Evolutionary conservation across 2,888 invertebrate species (phyloP).

Genomic region (Eupithecia subumbrata): DNA sequence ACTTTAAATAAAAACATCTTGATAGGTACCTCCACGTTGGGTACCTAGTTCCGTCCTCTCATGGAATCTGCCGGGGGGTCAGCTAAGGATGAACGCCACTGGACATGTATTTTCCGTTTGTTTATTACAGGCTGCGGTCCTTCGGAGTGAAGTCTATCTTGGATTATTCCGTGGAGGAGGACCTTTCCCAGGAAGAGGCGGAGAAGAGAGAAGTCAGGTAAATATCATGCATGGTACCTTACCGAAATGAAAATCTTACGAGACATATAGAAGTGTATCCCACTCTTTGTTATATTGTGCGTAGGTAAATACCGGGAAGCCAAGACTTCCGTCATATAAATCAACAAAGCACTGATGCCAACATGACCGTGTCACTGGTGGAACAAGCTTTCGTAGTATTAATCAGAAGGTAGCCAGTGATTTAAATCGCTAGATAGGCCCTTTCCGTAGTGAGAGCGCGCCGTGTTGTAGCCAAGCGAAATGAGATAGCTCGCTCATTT

Average conservation of each 20-base stretch:
- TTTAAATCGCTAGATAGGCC: no score
- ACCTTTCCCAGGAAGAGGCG: conserved; percentile 96
- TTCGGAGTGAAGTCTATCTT: conserved; percentile 99
- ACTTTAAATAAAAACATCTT: no score
- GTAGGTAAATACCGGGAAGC: neutral
- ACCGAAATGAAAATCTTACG: no score
- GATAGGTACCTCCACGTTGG: no score
- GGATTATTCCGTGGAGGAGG: conserved; percentile 99
- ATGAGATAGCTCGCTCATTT: no score
- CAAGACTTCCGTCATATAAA: neutral
- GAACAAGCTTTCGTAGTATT: no score
- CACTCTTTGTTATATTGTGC: neutral
- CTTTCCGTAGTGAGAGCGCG: no score
- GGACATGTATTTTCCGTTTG: neutral
- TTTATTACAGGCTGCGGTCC: conserved; percentile 87
- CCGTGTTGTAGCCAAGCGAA: no score
- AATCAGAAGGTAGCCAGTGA: neutral
- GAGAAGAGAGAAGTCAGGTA: conserved; percentile 97
- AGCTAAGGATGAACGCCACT: no score
- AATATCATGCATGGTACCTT: conserved; percentile 57
- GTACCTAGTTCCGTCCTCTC: no score
- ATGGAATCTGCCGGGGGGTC: no score
- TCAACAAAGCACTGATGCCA: neutral
- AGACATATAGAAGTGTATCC: neutral
- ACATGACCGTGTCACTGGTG: neutral